Base-by-base conservation (phyloP, 2,888 invertebrate genomes). In the Eupeodes luniger region DNA sequence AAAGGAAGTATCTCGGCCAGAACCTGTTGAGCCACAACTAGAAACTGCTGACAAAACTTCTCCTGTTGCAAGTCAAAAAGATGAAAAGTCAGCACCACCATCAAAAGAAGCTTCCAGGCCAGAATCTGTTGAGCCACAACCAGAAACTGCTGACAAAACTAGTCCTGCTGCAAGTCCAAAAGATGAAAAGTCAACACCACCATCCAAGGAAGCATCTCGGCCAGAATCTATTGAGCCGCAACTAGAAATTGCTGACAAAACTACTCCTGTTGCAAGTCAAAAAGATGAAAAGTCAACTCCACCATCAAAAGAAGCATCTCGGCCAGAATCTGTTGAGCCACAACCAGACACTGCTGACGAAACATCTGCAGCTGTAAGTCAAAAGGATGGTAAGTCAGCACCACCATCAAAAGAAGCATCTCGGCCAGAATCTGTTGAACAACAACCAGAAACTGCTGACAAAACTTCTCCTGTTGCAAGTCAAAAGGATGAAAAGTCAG, bases 111-210 rank as follows among this genome's bases (percentile, higher is more conserved):
- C 90, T 5, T 89, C 90, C 0, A 88, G 87, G 12, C 93, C 92
- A 62, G 93, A 93, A 78, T 93, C 93, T 11, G 93, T 93, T 83
- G 53, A 61, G 4, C 34, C 27, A 3, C 44, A 16, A 53, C 19
- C 12, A 11, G 62, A 40, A 9, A 27, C 57, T 6, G 16, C 66
- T 9, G 86, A 62, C 6, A 91, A 91, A 79, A 90, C 12, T 0
- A 84, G 89, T 4, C 80, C 67, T 19, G 4, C n/a, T 27, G 75
- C 1, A 10, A 66, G 66, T n/a, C 27, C n/a, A 9, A 66, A 49
- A 5, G 66, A 49, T 66, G 34, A 9, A 2, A 49, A 47, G 14
- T 66, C 64, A 7, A 9, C 2, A 27, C 19, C 61, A 9, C n/a
- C 9, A 27, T 27, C 57, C 34, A 59, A 14, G 14, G 59, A 59